Base-by-base conservation (phyloP, 2,797 vertebrate genomes). In the Sebastolobus alascanus region DNA sequence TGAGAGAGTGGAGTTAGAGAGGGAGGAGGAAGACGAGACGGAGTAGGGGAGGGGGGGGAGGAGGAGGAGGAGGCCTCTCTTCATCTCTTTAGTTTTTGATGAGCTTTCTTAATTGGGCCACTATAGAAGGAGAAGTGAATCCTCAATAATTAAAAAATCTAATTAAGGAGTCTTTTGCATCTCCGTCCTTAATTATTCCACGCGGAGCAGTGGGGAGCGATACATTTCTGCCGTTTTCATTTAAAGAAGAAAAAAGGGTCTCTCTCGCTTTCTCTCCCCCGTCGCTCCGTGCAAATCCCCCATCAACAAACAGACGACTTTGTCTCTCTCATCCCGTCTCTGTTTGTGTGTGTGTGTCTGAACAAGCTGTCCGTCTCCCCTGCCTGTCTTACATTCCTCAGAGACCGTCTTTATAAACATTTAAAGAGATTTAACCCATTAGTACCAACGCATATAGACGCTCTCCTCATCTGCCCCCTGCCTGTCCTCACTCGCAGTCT, bases 61-160 rank as follows among this genome's bases (percentile, higher is more conserved):
- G 72, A 73, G 58, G 75, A 69, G 76, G 77, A 46, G 56, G 82
- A 61, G 78, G 79, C 74, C 79, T 88, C 86, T 87, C 87, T 93
- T 90, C 87, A 90, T 91, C 88, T 94, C 90, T 89, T 92, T 87
- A 89, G 87, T 90, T 94, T 94, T 94, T 94, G 94, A 95, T 94
- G 94, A 93, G 92, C 83, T 92, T 92, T 92, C 91, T 93, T 96
- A 96, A 96, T 96, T 96, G 94, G 94, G 94, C 90, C 90, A 93
- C 94, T 91, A 95, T 93, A 95, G 91, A 95, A 90, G 89, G 87
- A 93, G 89, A 93, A 94, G 91, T 90, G 94, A 96, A 95, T 95
- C 94, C 94, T 96, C 94, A 96, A 95, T 96, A 96, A 96, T 96
- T 96, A 96, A 96, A 96, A 95, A 95, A 96, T 95, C 95, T 96